phyloP scores from a whole-genome alignment of 1,140 invertebrate species.

The Aphelenchoides fujianensis region DNA sequence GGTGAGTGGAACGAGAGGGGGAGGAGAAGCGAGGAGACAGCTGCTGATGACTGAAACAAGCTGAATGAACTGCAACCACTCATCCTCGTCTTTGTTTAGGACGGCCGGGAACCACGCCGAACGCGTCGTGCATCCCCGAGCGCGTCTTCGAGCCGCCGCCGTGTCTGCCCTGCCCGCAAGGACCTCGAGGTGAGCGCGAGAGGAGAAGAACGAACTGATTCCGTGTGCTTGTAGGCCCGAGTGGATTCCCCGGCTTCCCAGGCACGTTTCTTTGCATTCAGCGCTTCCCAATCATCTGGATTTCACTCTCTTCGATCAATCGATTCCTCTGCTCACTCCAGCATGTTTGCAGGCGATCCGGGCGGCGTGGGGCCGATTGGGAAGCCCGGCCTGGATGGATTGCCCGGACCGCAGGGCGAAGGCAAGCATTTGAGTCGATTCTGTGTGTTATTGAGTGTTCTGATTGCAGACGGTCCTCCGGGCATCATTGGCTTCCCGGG shows the following conservation, averaged over 20 bases:
- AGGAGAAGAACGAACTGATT: conserved; percentile 24
- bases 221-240: not conserved
- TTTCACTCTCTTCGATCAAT: no score
- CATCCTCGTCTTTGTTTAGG: no score
- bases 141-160: conserved; percentile 61
- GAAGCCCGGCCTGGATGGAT: no score
- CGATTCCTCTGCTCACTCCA: no score
- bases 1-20: conserved; percentile 6
- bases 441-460: no score
- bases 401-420: no score
- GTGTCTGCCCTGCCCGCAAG: conserved; percentile 61
- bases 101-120: conserved; percentile 59
- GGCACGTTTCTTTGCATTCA: no score
- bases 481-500: conserved; percentile 26
- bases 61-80: no score
- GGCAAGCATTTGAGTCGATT: no score
- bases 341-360: no score
- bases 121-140: conserved; percentile 62
- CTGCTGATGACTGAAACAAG: conserved; percentile 58
- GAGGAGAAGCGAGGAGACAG: not conserved
- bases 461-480: conserved; percentile 33
- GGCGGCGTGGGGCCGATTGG: no score
- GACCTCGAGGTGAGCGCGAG: conserved; percentile 55
- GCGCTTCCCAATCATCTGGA: no score
- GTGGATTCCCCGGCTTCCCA: conserved; percentile 50